Evolutionary conservation across 2,888 invertebrate species (phyloP), one percentile per base, ranked within the genome.

Genomic region (Platycheirus rosarum): DNA sequence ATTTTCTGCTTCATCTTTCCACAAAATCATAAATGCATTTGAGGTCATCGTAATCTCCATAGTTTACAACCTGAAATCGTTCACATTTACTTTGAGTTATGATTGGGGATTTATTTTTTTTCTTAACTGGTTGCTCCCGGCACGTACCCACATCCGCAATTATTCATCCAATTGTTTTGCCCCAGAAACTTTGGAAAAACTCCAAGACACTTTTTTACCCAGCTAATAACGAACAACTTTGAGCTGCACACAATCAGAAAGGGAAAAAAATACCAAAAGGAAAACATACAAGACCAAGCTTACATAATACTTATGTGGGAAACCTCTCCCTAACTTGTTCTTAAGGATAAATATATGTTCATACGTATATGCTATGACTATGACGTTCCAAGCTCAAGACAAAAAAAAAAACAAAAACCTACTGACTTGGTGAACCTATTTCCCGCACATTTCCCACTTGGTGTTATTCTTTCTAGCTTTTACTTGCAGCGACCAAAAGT

Each of bases 371-470:
- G n/a, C n/a, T 11, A 8, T 14, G 9, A 26, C 16, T 40, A 37
- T 3, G n/a, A 14, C 16, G 55, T 51, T 26, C n/a, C 48, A 42
- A 13, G 5, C 23, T 1, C 16, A 37, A 55, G 55, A 13, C 13
- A 51, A 37, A 26, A 37, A 14, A 26, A 51, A 69, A 18, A 32
- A 29, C 18, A 55, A 23, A 49, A 63, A 57, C 55, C 71, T 53
- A 77, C 63, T 71, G 57, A 49, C 65, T 65, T 57, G 35, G 49
- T 65, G 40, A 65, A 71, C 71, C 35, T 57, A 57, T 71, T 51
- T 60, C 44, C 55, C 42, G 26, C 26, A 37, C 13, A 29, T 35
- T 53, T 53, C 13, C 20, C 9, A 11, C 1, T 53, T 53, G 35
- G 42, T 73, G 16, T 69, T 60, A 20, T 55, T 55, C 37, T 16